Conservation (phyloP, 2,113 vertebrate genomes). For the Cyanocitta stelleri region DNA sequence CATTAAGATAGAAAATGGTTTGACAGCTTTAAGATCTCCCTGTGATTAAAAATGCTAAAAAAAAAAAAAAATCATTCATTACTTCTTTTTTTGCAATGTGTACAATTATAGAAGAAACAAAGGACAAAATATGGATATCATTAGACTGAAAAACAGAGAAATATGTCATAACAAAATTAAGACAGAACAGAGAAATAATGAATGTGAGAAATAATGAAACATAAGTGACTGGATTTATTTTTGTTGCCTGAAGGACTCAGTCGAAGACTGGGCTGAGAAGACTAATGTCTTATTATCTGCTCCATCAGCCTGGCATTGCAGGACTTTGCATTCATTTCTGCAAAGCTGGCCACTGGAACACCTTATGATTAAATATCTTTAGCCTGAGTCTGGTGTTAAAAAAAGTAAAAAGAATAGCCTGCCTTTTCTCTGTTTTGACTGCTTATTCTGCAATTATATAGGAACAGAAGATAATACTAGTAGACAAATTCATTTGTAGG, state of each 20-base stretch:
- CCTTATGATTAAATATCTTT: not conserved
- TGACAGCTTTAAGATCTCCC: not conserved
- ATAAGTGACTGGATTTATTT: not conserved
- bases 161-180: not conserved
- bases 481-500: not conserved
- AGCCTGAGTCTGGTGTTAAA: not conserved
- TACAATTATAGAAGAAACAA: not conserved
- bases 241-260: not conserved
- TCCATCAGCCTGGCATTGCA: not conserved
- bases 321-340: not conserved
- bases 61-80: rapidly evolving
- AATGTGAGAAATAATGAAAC: not conserved
- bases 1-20: not conserved
- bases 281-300: not conserved
- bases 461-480: not conserved
- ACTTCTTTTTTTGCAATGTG: not conserved
- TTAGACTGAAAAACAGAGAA: not conserved
- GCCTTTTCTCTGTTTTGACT: not conserved
- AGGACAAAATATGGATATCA: not conserved
- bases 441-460: not conserved
- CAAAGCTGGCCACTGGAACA: not conserved
- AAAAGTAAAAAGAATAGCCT: not conserved
- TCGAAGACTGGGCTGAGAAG: not conserved
- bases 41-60: not conserved
- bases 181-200: not conserved